A percentile compares a stretch with the other conserved stretches of the same genome.
phyloP scores from a whole-genome alignment of 2,113 vertebrate species.

The Catharus minimus region DNA sequence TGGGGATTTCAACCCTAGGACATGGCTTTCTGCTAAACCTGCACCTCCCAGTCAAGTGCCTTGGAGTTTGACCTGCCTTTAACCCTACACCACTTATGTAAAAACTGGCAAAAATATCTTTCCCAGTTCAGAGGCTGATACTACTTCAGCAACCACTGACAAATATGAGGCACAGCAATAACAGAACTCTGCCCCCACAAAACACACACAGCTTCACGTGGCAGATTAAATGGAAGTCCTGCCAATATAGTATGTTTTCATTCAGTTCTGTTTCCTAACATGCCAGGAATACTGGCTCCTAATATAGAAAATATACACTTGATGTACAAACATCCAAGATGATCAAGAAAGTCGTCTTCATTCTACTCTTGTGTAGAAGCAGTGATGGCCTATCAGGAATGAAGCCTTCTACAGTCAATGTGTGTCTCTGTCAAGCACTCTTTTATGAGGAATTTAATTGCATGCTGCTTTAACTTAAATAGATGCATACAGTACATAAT shows the following conservation, averaged over 20 bases:
- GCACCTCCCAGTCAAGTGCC: neutral
- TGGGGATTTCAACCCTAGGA: neutral
- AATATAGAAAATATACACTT: neutral
- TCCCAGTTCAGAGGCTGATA: conserved; percentile 7
- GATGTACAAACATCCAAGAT: conserved; percentile 55
- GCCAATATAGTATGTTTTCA: conserved; percentile 20
- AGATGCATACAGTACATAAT: conserved; percentile 7
- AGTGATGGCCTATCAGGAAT: conserved; percentile 23
- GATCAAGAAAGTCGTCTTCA: conserved; percentile 57
- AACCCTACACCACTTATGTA: neutral
- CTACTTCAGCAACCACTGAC: conserved; percentile 16
- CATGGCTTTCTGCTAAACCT: conserved; percentile 7
- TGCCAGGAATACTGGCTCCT: conserved; percentile 25
- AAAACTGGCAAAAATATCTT: conserved; percentile 29
- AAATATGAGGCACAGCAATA: neutral
- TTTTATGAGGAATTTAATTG: conserved; percentile 41
- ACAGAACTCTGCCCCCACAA: conserved; percentile 11
- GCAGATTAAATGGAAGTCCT: conserved; percentile 56
- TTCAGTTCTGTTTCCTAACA: conserved; percentile 47
- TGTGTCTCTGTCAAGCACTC: conserved; percentile 47
- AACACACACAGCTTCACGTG: neutral
- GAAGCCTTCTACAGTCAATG: conserved; percentile 46
- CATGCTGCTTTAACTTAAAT: conserved; percentile 55
- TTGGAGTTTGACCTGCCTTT: neutral
- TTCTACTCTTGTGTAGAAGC: neutral